Evolutionary conservation across 2,888 invertebrate species (phyloP).

Genomic region (Hoplodrina ambigua): DNA sequence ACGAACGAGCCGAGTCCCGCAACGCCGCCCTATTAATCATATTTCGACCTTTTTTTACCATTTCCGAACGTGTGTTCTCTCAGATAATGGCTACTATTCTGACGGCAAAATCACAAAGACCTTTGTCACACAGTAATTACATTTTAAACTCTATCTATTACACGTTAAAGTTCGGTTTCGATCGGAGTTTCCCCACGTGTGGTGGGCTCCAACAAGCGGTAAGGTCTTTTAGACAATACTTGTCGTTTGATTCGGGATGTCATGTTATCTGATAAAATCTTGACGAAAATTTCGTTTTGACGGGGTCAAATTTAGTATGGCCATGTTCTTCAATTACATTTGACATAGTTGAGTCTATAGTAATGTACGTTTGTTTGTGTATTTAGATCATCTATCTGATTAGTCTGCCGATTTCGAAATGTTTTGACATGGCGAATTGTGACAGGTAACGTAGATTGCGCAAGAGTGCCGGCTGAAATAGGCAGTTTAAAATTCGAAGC

Average conservation of each 20-base stretch:
- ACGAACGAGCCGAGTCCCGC: constrained; percentile 78
- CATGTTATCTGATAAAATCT: constrained; percentile 87
- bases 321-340: constrained; percentile 86
- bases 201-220: constrained; percentile 73
- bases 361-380: constrained; percentile 73
- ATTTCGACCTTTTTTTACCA: constrained; percentile 87
- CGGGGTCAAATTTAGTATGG: constrained; percentile 83
- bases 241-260: constrained; percentile 88
- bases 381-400: constrained; percentile 79
- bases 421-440: constrained; percentile 69
- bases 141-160: constrained; percentile 50
- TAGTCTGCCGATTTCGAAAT: constrained; percentile 72
- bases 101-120: constrained; percentile 76
- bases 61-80: constrained; percentile 88
- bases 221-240: constrained; percentile 83
- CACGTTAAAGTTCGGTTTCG: constrained; percentile 60
- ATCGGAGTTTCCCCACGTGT: constrained; percentile 45
- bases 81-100: constrained; percentile 86
- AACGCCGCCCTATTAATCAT: constrained; percentile 89
- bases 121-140: constrained; percentile 43
- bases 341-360: constrained; percentile 78
- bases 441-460: constrained; percentile 57
- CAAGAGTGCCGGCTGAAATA: constrained; percentile 47
- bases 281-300: constrained; percentile 86
- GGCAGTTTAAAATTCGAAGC: constrained; percentile 32